Evolutionary conservation across 2,797 vertebrate genomes (phyloP).

Genomic region (Platyrinchus mystaceus): DNA sequence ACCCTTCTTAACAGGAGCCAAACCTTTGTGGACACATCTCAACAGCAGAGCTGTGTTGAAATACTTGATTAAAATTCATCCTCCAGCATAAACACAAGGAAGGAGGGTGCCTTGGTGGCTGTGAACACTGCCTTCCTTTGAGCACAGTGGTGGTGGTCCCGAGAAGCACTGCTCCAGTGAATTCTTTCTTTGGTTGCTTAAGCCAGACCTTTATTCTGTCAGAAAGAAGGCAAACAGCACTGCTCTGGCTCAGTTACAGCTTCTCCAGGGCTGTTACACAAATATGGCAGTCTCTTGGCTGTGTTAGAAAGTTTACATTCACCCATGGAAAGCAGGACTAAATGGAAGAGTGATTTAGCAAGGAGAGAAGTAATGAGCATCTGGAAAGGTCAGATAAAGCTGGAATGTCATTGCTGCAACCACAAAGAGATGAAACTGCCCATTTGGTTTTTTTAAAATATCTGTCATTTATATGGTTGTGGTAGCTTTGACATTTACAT

Average conservation of each 20-base stretch:
- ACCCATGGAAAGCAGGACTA: not conserved
- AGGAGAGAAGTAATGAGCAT: not conserved
- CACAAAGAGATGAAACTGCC: not conserved
- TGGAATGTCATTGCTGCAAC: conserved; percentile 16
- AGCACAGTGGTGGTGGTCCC: not conserved
- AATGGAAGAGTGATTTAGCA: conserved; percentile 1
- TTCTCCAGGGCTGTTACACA: conserved; percentile 65
- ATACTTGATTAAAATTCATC: not conserved
- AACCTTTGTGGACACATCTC: not conserved
- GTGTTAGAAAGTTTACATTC: conserved; percentile 69
- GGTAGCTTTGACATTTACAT: not conserved
- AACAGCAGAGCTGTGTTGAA: conserved; percentile 8
- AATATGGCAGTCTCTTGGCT: conserved; percentile 67
- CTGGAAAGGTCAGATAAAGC: conserved; percentile 61
- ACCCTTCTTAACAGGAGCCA: not conserved
- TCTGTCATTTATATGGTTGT: conserved; percentile 17
- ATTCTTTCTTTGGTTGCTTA: not conserved
- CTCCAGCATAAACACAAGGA: not conserved
- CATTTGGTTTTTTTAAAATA: not conserved
- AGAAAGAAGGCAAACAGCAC: not conserved
- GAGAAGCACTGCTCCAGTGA: not conserved
- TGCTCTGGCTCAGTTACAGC: conserved; percentile 12
- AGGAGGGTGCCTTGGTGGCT: not conserved
- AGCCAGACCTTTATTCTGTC: not conserved
- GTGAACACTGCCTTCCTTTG: not conserved